phyloP scores from a whole-genome alignment of 2,113 vertebrate species.

The Cairina moschata region DNA sequence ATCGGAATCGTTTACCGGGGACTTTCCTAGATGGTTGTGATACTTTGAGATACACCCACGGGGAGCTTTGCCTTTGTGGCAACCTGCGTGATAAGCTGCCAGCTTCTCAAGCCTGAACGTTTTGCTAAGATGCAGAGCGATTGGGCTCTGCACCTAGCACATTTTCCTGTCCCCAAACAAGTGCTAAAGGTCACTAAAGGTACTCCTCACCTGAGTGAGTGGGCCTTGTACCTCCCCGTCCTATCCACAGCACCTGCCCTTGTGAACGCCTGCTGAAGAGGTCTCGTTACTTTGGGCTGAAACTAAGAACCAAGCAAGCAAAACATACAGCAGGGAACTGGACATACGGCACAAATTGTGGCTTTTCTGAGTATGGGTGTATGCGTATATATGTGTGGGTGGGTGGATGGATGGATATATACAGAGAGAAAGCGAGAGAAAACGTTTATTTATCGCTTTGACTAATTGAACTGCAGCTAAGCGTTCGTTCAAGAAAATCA shows the following conservation, averaged over 20 bases:
- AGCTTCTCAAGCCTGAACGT: background rate
- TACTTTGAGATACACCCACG: background rate
- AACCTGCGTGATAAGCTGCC: background rate
- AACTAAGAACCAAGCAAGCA: background rate
- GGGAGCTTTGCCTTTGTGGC: background rate
- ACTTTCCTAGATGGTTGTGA: background rate
- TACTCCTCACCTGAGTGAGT: background rate
- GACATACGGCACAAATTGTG: background rate
- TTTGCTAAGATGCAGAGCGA: background rate
- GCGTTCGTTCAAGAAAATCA: conserved; percentile 20
- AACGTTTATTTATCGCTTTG: background rate
- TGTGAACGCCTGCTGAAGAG: background rate
- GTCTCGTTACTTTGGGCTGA: background rate
- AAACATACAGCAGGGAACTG: background rate
- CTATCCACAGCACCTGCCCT: background rate
- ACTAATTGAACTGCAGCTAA: background rate
- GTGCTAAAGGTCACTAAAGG: background rate
- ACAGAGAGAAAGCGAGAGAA: background rate
- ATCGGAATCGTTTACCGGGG: background rate
- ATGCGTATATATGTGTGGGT: background rate
- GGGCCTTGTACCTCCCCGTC: background rate
- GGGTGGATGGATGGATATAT: background rate
- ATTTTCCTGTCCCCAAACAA: background rate
- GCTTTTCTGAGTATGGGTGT: background rate
- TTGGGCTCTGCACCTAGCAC: background rate